phyloP scores from a whole-genome alignment of 2,797 vertebrate genomes.

The Chelonia mydas region DNA sequence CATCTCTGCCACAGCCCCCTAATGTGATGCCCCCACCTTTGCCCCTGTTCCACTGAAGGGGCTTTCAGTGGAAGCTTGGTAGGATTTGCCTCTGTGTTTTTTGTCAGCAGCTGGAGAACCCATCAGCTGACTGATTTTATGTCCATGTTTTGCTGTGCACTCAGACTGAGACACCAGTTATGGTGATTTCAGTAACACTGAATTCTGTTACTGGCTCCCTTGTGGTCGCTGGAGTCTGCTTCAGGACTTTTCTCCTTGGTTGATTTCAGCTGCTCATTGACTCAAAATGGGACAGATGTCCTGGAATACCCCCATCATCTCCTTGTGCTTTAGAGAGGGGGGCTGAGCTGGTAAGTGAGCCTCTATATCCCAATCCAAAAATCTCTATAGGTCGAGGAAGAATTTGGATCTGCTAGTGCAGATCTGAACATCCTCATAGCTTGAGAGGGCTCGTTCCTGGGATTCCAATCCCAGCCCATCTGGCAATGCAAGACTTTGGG shows the following conservation, averaged over 20 bases:
- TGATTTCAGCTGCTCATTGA: constrained; percentile 27
- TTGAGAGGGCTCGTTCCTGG: neutral
- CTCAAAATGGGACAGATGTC: neutral
- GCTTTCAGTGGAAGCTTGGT: neutral
- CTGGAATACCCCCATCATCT: neutral
- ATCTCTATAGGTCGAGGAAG: neutral
- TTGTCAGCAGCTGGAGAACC: neutral
- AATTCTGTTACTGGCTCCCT: constrained; percentile 63
- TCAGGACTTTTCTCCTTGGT: constrained; percentile 12
- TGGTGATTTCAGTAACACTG: constrained; percentile 49
- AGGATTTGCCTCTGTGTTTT: neutral
- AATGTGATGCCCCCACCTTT: neutral
- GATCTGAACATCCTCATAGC: neutral
- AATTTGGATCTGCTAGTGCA: neutral
- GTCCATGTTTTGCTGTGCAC: constrained; percentile 4
- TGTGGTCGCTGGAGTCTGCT: neutral
- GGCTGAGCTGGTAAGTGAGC: neutral
- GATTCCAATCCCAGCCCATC: neutral
- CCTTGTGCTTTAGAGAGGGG: neutral
- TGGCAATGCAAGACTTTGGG: neutral
- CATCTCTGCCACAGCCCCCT: neutral
- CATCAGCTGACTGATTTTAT: neutral
- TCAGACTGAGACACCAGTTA: constrained; percentile 45
- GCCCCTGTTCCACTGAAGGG: neutral
- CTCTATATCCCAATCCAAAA: neutral